A percentile compares a stretch with the other conserved stretches of the same genome.
These are phyloP conservation scores for Atta texana DNA, from an alignment of 1,140 invertebrate species.

Conservation along the genomic window DNA sequence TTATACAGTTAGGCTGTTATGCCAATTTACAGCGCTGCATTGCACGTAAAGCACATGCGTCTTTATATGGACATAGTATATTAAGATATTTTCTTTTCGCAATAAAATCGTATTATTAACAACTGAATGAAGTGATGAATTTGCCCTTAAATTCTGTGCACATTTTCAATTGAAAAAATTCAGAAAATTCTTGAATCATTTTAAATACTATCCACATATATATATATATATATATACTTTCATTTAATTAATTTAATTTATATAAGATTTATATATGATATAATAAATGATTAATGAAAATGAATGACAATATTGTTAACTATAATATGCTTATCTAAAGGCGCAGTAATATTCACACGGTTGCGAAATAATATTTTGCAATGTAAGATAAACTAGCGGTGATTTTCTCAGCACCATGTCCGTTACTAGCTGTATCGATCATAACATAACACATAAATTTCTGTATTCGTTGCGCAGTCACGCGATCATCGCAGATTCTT, in stretches of 20 bases:
- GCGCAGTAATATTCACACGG: not conserved
- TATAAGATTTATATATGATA: not conserved
- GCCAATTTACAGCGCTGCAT: constrained; percentile 69
- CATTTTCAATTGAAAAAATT: not conserved
- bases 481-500: constrained; percentile 53
- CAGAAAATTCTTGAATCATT: not conserved
- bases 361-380: constrained; percentile 15
- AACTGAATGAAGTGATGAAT: not conserved
- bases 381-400: constrained; percentile 23
- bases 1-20: constrained; percentile 72
- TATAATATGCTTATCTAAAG: not conserved
- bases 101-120: constrained; percentile 22
- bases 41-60: constrained; percentile 59
- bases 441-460: constrained; percentile 48
- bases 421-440: constrained; percentile 44
- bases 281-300: not conserved
- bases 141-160: not conserved
- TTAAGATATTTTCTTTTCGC: constrained; percentile 3
- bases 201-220: not conserved
- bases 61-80: constrained; percentile 48
- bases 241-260: constrained; percentile 4
- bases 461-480: constrained; percentile 53
- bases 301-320: not conserved
- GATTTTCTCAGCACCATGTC: constrained; percentile 32
- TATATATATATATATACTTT: not conserved